Evolutionary conservation across 2,888 invertebrate genomes (phyloP).

Genomic region (Cordylochernes scorpioides): DNA sequence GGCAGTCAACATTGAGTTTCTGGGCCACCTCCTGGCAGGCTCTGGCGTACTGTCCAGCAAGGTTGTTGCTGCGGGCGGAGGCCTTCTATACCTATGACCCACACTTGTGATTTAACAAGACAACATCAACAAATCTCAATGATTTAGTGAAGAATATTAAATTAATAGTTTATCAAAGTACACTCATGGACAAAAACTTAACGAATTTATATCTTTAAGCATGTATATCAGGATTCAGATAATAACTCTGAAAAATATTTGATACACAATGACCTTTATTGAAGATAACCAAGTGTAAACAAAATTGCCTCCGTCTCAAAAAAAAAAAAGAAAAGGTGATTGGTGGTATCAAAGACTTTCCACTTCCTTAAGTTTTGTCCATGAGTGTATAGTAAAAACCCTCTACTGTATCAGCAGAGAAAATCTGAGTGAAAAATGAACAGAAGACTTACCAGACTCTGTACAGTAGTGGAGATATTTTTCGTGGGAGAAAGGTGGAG

Average conservation of each 20-base stretch:
- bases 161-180: too few species aligned
- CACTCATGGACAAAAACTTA: too few species aligned
- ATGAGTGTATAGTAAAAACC: not conserved
- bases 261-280: too few species aligned
- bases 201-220: too few species aligned
- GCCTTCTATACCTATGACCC: conserved; percentile 11
- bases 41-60: conserved; percentile 17
- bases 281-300: too few species aligned
- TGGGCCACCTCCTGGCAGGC: conserved; percentile 16
- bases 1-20: conserved; percentile 15
- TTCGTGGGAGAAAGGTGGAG: conserved; percentile 18
- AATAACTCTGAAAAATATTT: too few species aligned
- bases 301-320: too few species aligned
- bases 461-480: conserved; percentile 17
- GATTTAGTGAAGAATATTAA: not conserved
- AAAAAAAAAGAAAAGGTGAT: too few species aligned
- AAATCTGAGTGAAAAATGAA: not conserved
- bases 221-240: too few species aligned
- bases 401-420: not conserved
- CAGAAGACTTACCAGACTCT: conserved; percentile 9
- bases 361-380: too few species aligned
- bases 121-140: not conserved
- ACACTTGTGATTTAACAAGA: not conserved
- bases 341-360: too few species aligned
- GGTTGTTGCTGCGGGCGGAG: conserved; percentile 15